Conservation (phyloP, 1,140 invertebrate genomes). For the Hermetia illucens region DNA sequence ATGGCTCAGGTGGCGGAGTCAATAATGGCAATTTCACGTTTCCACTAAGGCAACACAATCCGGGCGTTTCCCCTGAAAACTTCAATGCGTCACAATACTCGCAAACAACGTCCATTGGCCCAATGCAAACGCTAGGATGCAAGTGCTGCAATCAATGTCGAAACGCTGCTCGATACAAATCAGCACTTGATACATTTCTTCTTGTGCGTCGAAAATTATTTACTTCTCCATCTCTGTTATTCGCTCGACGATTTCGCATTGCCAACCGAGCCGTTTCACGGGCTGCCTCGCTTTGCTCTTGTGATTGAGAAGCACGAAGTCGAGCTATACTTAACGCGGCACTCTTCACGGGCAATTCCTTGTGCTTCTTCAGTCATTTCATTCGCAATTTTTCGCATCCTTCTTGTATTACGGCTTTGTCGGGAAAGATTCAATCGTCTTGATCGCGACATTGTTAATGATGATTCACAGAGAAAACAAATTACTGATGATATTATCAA, state of each 20-base stretch:
- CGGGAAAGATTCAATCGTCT: too few species aligned
- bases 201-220: constrained; percentile 22
- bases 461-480: too few species aligned
- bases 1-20: constrained; percentile 9
- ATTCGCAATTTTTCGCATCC: too few species aligned
- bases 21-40: constrained; percentile 11
- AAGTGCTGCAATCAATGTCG: constrained; percentile 21
- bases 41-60: constrained; percentile 7
- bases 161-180: constrained; percentile 15
- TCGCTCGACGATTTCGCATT: constrained; percentile 17
- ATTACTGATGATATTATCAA: too few species aligned
- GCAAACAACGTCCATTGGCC: constrained; percentile 4
- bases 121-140: constrained; percentile 17
- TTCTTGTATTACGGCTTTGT: too few species aligned
- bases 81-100: constrained; percentile 4
- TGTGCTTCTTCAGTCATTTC: too few species aligned
- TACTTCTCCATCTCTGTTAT: constrained; percentile 15
- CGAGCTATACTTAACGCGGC: constrained; percentile 17
- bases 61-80: constrained; percentile 3
- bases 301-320: too few species aligned
- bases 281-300: constrained; percentile 26
- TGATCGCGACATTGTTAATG: too few species aligned
- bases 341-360: constrained; percentile 12
- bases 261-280: constrained; percentile 22
- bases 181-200: constrained; percentile 22